Evolutionary conservation across 2,113 vertebrate species (phyloP), one percentile per base, ranked within the genome.

Genomic region (Phycodurus eques): DNA sequence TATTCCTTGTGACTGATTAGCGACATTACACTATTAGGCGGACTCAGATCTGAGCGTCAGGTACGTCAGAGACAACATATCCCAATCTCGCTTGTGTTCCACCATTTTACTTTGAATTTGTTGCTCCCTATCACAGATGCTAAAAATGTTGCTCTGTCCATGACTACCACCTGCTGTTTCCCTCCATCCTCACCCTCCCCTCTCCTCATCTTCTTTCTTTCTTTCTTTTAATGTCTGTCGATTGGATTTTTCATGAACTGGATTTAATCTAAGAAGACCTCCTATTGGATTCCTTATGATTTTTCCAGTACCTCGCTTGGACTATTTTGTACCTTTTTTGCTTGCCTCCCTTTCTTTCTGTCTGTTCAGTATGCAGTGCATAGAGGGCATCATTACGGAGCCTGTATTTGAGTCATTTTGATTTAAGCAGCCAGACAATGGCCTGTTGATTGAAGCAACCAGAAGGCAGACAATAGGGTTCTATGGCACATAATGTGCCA

Each of bases 351-450:
- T 74, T 75, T 62, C 3, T 72, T 79, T 61, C 73, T 73, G 73
- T 86, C 94, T 93, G 93, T 94, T 96, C 95, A 94, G 94, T 96
- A 94, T 95, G 94, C 95, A 90, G 94, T 92, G 96, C 94, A 93
- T 96, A 95, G 97, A 97, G 96, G 94, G 95, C 96, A 98, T 99
- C 95, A 99, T 98, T 99, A 98, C 96, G 92, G 94, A 92, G 95
- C 93, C 94, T 92, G 95, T 94, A 96, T 98, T 98, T 96, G 95
- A 99, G 96, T 99, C 96, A 96, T 98, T 98, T 98, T 98, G 96
- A 98, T 98, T 98, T 97, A 98, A 98, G 96, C 97, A 96, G 94
- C 93, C 95, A 98, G 96, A 99, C 98, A 99, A 99, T 99, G 96
- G 95, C 94, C 96, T 97, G 96, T 98, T 99, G 98, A 99, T 98